Conservation (phyloP, 2,888 invertebrate genomes). For the Troides aeacus region DNA sequence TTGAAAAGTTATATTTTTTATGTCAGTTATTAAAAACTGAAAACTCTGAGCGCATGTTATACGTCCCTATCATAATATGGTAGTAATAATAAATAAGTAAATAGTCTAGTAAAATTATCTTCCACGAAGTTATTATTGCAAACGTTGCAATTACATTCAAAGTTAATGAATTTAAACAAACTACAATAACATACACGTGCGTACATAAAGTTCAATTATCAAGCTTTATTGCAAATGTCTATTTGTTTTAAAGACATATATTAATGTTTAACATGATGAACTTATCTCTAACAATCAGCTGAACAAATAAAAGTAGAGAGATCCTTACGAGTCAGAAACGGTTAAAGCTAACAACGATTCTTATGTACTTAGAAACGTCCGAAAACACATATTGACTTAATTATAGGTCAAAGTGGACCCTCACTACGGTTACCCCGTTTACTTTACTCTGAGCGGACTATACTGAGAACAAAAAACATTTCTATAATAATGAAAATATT, state of each 20-base stretch:
- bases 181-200: too few species aligned
- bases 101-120: too few species aligned
- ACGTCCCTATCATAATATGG: too few species aligned
- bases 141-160: too few species aligned
- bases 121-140: too few species aligned
- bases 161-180: too few species aligned
- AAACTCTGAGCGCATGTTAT: too few species aligned
- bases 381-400: slow-evolving; percentile 65
- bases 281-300: not conserved
- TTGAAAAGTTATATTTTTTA: too few species aligned
- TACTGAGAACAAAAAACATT: not conserved
- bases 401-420: slow-evolving; percentile 61
- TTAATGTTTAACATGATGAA: not conserved
- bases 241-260: not conserved
- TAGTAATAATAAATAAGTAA: too few species aligned
- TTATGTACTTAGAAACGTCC: slow-evolving; percentile 48
- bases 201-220: not conserved
- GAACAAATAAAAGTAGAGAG: not conserved
- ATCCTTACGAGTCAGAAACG: slow-evolving; percentile 6
- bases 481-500: not conserved
- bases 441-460: not conserved
- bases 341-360: slow-evolving; percentile 24
- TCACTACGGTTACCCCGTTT: slow-evolving; percentile 2
- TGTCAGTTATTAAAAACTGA: too few species aligned
- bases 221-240: not conserved